Evolutionary conservation across 2,797 vertebrate genomes (phyloP), one percentile per base, ranked within the genome.

Genomic region (Hydrocynus forskahlii): DNA sequence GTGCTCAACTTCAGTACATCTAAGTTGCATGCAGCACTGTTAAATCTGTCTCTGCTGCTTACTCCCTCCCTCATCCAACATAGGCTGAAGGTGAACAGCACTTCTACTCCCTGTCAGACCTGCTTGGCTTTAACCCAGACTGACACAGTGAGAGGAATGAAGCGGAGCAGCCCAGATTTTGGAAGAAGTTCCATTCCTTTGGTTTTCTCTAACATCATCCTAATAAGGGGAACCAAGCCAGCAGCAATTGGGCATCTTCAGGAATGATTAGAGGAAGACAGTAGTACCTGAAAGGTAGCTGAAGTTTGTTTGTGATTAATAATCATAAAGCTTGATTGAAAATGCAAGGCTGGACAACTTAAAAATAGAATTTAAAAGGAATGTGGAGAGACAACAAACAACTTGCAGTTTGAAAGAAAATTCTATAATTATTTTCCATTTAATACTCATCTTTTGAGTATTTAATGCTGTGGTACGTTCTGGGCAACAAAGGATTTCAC

Each of bases 41-140:
- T 54, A 72, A 35, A 72, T 54, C 50, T 38, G 50, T 17, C 45
- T 72, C 50, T 29, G 50, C 5, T 50, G 40, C 48, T 73, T 64
- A 54, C 45, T 64, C 6, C 2, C 9, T 70, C 66, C 17, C 17
- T 66, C 38, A 8, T 40, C 35, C 38, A 29, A 43, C 13, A n/a
- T 17, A 7, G 17, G n/a, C 19, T 66, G 63, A 66, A 66, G n/a
- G 38, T 40, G 35, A 66, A 66, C 5, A 0, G 29, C 4, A 16
- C 17, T 19, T 40, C 38, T 66, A 35, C 25, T 64, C 25, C 12
- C 25, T 35, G 25, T 29, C 4, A 3, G 35, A 66, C 17, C 60
- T 21, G 38, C 38, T 81, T 78, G 52, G 71, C 62, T 86, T 60
- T 81, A 45, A 83, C 77, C 71, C 75, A 76, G 40, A 76, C 4